These are phyloP conservation scores for Acleris laterana DNA, from an alignment of 2,888 invertebrate species.

Conservation along the genomic window DNA sequence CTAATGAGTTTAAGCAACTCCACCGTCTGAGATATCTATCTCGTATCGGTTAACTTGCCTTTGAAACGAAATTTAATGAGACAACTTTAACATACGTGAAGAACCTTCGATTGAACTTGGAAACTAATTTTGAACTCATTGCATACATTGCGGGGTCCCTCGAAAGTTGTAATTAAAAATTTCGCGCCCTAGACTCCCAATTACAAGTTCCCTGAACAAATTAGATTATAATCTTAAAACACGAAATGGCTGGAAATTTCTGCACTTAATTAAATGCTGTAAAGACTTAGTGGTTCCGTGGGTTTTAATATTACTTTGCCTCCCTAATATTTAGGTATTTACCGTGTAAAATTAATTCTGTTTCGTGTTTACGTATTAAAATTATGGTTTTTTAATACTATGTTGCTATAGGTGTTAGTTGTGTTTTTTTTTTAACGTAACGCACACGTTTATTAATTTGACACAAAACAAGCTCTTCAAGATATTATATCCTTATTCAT, in stretches of 20 bases:
- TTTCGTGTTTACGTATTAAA: neutral
- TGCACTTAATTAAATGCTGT: constrained; percentile 32
- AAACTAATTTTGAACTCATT: constrained; percentile 35
- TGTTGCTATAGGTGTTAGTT: no score
- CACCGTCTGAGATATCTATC: constrained; percentile 13
- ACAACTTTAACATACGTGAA: constrained; percentile 27
- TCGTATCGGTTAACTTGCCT: constrained; percentile 25
- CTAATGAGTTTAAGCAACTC: constrained; percentile 31
- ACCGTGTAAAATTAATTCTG: neutral
- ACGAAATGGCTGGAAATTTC: constrained; percentile 28
- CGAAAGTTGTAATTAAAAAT: constrained; percentile 33
- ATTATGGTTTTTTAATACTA: no score
- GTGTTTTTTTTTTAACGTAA: no score
- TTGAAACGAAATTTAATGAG: constrained; percentile 36
- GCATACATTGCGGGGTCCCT: constrained; percentile 32
- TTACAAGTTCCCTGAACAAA: constrained; percentile 34
- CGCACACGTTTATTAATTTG: no score
- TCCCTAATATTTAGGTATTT: neutral
- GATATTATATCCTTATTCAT: no score
- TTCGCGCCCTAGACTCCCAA: constrained; percentile 26
- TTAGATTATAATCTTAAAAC: constrained; percentile 34
- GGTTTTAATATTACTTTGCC: constrained; percentile 20
- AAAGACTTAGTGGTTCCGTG: constrained; percentile 26
- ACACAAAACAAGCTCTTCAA: no score
- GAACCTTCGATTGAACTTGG: constrained; percentile 34